phyloP scores from a whole-genome alignment of 1,140 invertebrate genomes.

The Bombus superbus region DNA sequence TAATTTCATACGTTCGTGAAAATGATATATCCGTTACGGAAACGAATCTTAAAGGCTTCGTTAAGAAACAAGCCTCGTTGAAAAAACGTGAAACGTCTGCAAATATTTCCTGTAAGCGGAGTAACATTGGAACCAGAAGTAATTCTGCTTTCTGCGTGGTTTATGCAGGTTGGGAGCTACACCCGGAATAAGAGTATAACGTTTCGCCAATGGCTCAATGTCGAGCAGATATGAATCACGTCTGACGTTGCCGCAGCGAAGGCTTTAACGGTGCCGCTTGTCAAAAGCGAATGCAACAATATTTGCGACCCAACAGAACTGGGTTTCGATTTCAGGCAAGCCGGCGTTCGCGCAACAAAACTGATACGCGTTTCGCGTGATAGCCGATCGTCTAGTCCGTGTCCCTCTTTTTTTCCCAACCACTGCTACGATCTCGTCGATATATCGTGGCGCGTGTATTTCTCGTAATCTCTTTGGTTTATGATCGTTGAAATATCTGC shows the following conservation, averaged over 20 bases:
- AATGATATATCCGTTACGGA: neutral
- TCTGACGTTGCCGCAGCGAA: conserved; percentile 18
- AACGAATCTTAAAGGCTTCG: neutral
- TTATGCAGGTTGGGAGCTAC: neutral
- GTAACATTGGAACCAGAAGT: neutral
- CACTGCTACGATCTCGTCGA: neutral
- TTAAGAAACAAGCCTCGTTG: neutral
- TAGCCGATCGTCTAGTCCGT: conserved; percentile 16
- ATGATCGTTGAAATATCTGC: neutral
- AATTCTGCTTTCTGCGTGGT: neutral
- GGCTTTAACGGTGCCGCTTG: conserved; percentile 45
- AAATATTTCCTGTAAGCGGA: neutral
- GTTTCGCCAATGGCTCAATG: conserved; percentile 49
- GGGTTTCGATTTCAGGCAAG: conserved; percentile 48
- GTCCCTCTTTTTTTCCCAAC: neutral
- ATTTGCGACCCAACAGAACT: conserved; percentile 43
- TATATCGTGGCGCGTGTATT: neutral
- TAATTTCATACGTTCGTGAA: neutral
- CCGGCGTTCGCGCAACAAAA: neutral
- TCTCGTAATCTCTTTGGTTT: neutral
- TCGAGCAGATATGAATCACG: conserved; percentile 49
- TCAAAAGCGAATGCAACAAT: conserved; percentile 48
- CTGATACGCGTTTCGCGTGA: conserved; percentile 27
- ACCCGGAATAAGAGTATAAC: conserved; percentile 47
- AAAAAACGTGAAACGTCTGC: neutral